Percentiles rank a stretch among this genome's conserved stretches.
These are phyloP conservation scores for Stenurella melanura DNA, from an alignment of 2,888 invertebrate species.

Conservation along the genomic window DNA sequence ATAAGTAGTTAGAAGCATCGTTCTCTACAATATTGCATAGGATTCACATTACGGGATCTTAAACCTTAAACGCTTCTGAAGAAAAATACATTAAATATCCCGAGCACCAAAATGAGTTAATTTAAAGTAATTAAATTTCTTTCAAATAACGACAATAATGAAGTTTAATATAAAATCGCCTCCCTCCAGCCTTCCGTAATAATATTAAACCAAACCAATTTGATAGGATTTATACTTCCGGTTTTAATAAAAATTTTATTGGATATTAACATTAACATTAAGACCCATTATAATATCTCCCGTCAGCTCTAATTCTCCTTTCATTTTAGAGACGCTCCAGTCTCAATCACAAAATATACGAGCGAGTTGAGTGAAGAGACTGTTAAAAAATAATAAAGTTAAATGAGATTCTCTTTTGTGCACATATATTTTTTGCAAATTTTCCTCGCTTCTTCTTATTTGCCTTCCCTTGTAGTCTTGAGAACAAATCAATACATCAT, in stretches of 20 bases:
- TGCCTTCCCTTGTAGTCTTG: constrained; percentile 2
- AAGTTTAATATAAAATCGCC: constrained; percentile 9
- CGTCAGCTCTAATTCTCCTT: background rate
- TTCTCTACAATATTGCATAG: no score
- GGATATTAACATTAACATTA: constrained; percentile 12
- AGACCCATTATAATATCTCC: background rate
- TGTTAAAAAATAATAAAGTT: constrained; percentile 38
- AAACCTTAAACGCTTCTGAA: no score
- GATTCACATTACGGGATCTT: no score
- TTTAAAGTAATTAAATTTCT: constrained; percentile 20
- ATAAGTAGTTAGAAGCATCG: no score
- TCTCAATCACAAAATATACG: constrained; percentile 16
- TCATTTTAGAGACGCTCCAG: constrained; percentile 1
- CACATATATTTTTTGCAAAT: constrained; percentile 9
- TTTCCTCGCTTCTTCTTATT: constrained; percentile 18
- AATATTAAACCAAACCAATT: background rate
- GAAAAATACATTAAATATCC: background rate
- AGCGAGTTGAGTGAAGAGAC: constrained; percentile 11
- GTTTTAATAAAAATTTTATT: constrained; percentile 26
- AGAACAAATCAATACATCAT: constrained; percentile 16
- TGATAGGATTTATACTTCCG: constrained; percentile 15
- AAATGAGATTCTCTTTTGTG: constrained; percentile 38
- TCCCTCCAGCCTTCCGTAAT: background rate
- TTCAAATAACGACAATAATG: constrained; percentile 26
- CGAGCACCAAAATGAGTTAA: constrained; percentile 8